Evolutionary conservation across 2,113 vertebrate species (phyloP).

Genomic region (Corythornis cristatus): DNA sequence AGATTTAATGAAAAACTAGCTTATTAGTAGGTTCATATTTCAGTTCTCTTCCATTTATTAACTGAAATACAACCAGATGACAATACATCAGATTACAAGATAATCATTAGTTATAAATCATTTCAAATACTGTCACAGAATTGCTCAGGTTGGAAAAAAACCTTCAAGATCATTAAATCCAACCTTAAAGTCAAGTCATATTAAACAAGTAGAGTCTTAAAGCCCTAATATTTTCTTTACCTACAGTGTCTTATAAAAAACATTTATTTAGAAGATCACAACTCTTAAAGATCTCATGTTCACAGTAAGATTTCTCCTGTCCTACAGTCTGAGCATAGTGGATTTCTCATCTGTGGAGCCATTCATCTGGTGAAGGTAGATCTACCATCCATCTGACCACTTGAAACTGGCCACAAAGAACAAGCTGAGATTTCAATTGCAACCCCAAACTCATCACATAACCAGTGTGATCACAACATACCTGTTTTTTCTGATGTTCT

Average conservation of each 20-base stretch:
- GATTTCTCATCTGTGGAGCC: background rate
- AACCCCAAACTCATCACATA: background rate
- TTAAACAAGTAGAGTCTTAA: background rate
- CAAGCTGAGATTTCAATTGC: background rate
- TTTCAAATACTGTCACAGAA: background rate
- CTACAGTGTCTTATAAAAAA: background rate
- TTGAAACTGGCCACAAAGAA: background rate
- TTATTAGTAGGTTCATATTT: background rate
- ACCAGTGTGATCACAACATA: conserved; percentile 39
- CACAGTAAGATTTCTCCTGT: background rate
- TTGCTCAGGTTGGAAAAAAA: no score
- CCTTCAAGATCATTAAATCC: no score
- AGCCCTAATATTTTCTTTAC: background rate
- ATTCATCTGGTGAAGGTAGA: background rate
- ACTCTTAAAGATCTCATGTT: background rate
- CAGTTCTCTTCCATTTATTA: background rate
- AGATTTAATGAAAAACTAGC: background rate
- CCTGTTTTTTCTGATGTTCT: conserved; percentile 85
- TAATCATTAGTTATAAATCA: background rate
- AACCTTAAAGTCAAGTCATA: background rate
- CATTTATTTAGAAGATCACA: background rate
- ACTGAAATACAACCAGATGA: background rate
- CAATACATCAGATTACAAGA: background rate
- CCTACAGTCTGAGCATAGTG: background rate
- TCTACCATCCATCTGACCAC: background rate